Evolutionary conservation across 2,797 vertebrate genomes (phyloP), one percentile per base, ranked within the genome.

Genomic region (Semaprochilodus insignis): DNA sequence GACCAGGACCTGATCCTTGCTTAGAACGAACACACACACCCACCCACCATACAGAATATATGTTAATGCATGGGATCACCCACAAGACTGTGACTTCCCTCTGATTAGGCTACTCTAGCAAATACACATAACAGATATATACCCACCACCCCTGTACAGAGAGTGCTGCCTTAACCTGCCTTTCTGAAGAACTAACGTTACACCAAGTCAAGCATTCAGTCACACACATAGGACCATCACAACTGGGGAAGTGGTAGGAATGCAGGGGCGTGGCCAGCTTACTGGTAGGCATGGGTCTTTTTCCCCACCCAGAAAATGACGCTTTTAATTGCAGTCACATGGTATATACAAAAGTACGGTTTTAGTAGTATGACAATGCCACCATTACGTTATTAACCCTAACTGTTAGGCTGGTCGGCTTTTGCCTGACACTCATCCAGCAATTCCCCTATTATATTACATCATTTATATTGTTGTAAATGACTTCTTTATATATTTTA

Each of bases 41-140:
- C 40, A 74, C 27, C 62, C 57, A 65, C 54, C 54, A 36, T 17
- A 19, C 31, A 69, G 17, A 71, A 40, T 52, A 19, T 57, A 82
- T 69, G 52, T 55, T 55, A 27, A 78, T 59, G 69, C 73, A 82
- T 71, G 65, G 55, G 21, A 83, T 74, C n/a, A 52, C 66, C 60
- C 57, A 36, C 52, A 21, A 19, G 6, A 16, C 59, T n/a, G 77
- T n/a, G 51, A 21, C 52, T 52, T 76, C 70, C 4, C 10, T 57
- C 31, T 54, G 23, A 51, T 48, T 71, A 51, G 55, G 71, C 55
- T 15, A 54, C n/a, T 60, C 48, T 7, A 75, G 31, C 73, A 79
- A 55, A 60, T 59, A 59, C 57, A 23, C 69, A 36, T 13, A 63
- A 2, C 8, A 23, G 27, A 75, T 2, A 76, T 6, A 31, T 60